Evolutionary conservation across 1,140 invertebrate genomes (phyloP).

Genomic region (Hyles euphorbiae): DNA sequence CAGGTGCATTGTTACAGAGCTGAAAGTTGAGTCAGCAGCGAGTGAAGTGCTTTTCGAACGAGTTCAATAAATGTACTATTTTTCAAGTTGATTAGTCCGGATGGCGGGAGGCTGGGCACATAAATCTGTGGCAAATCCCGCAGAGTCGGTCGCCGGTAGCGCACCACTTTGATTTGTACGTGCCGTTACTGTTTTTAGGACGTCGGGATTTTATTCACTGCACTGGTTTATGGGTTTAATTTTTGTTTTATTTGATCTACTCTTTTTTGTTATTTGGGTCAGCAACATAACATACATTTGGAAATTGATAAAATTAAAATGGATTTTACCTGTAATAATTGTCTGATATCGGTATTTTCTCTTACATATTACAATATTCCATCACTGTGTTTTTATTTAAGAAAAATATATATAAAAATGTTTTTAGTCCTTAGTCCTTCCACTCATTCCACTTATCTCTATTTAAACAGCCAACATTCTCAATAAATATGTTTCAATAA

Average conservation of each 20-base stretch:
- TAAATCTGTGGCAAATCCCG: constrained; percentile 6
- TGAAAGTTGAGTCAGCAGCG: background rate
- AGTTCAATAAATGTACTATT: constrained; percentile 6
- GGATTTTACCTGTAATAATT: too few relatives aligned
- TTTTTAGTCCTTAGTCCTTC: too few relatives aligned
- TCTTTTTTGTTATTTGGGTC: background rate
- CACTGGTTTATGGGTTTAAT: background rate
- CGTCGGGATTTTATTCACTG: constrained; percentile 1
- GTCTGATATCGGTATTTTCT: too few relatives aligned
- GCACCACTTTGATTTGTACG: constrained; percentile 5
- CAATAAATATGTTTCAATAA: too few relatives aligned
- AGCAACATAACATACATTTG: too few relatives aligned
- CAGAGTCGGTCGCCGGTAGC: constrained; percentile 1
- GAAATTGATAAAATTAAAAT: too few relatives aligned
- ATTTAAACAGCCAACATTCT: too few relatives aligned
- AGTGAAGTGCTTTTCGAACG: background rate
- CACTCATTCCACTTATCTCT: too few relatives aligned
- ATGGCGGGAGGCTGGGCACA: background rate
- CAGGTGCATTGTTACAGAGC: too few relatives aligned
- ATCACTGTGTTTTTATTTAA: too few relatives aligned
- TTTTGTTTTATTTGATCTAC: constrained; percentile 3
- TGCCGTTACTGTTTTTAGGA: constrained; percentile 7
- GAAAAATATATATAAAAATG: too few relatives aligned
- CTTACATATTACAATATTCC: too few relatives aligned
- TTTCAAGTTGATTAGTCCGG: constrained; percentile 7